Evolutionary conservation across 2,888 invertebrate genomes (phyloP).

Genomic region (Lapara coniferarum): DNA sequence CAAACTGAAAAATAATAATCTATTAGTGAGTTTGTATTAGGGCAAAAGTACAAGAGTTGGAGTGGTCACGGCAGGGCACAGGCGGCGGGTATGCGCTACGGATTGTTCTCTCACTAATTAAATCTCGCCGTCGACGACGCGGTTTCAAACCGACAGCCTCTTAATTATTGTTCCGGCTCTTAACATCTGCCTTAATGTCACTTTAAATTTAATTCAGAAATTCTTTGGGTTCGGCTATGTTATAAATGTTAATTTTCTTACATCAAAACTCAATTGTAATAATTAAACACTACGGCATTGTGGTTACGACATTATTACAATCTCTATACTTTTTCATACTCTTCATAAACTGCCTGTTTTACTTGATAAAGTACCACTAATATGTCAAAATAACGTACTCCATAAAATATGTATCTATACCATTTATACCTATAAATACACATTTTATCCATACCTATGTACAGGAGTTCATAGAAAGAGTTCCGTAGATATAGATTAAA

Average conservation of each 20-base stretch:
- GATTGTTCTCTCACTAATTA: slow-evolving; percentile 80
- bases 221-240: slow-evolving; percentile 61
- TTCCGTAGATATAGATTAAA: slow-evolving; percentile 34
- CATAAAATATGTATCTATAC: too few species aligned
- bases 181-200: slow-evolving; percentile 82
- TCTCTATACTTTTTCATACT: background rate
- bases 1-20: background rate
- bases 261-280: slow-evolving; percentile 46
- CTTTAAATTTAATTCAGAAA: slow-evolving; percentile 75
- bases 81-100: slow-evolving; percentile 42
- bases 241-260: slow-evolving; percentile 60
- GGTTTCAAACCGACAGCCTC: slow-evolving; percentile 80
- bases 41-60: slow-evolving; percentile 28
- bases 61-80: slow-evolving; percentile 35
- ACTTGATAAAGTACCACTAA: too few species aligned
- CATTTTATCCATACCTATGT: too few species aligned
- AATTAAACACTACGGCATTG: slow-evolving; percentile 26
- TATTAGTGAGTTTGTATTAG: slow-evolving; percentile 2
- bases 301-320: slow-evolving; percentile 31
- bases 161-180: slow-evolving; percentile 81
- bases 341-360: too few species aligned
- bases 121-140: slow-evolving; percentile 77
- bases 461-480: background rate
- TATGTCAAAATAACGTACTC: too few species aligned
- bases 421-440: background rate